Evolutionary conservation across 2,888 invertebrate species (phyloP).

Genomic region (Stenoptilia bipunctidactyla): DNA sequence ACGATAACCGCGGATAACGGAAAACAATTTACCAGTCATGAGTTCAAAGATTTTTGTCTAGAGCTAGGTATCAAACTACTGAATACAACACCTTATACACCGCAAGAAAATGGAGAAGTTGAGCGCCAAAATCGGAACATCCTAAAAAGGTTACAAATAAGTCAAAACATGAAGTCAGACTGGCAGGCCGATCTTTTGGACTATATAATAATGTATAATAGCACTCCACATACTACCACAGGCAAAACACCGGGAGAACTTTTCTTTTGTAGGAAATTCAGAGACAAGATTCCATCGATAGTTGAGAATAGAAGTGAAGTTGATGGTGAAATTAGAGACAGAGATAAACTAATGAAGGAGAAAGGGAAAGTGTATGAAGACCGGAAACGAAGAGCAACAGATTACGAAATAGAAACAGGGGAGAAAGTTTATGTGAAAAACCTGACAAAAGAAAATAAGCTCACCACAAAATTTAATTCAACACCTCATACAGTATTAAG

Average conservation of each 20-base stretch:
- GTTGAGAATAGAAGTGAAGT: constrained; percentile 4
- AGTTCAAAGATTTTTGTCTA: constrained; percentile 4
- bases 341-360: constrained; percentile 7
- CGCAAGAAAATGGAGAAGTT: constrained; percentile 8
- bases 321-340: constrained; percentile 12
- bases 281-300: constrained; percentile 8
- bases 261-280: constrained; percentile 10
- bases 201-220: constrained; percentile 8
- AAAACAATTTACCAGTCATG: constrained; percentile 6
- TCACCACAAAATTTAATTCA: constrained; percentile 5
- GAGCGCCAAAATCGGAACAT: constrained; percentile 7
- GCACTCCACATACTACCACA: constrained; percentile 17
- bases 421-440: constrained; percentile 14
- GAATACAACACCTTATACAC: constrained; percentile 1
- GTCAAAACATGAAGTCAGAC: constrained; percentile 8
- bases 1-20: constrained; percentile 11
- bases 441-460: constrained; percentile 10
- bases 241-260: constrained; percentile 8
- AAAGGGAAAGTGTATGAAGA: constrained; percentile 4
- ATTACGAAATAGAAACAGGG: constrained; percentile 6
- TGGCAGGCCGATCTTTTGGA: background rate
- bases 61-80: background rate
- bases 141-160: constrained; percentile 8
- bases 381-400: constrained; percentile 7
- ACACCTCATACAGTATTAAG: constrained; percentile 8